Base-by-base conservation (phyloP, 2,888 invertebrate genomes). In the Euproctis similis region DNA sequence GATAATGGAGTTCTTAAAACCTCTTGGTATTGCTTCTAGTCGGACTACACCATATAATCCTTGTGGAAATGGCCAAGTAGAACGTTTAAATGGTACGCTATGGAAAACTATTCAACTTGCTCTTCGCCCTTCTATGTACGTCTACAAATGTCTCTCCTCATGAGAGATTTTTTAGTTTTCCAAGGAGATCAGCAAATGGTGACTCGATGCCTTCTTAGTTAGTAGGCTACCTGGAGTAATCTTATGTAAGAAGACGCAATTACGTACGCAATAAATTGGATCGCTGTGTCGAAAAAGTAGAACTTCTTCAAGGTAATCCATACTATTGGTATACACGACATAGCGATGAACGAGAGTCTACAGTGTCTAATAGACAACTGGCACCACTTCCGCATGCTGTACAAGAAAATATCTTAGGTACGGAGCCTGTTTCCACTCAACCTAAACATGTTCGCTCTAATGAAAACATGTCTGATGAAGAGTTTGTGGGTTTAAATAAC, bases 11-110 rank as follows among this genome's bases (percentile, higher is more conserved):
- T 23, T 11, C n/a, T 12, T 23, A 6, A 12, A 3, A 2, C 2
- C 6, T 3, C 4, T 2, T 5, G 12, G 23, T 2, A 8, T 12
- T 3, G 12, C 23, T 12, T n/a, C 23, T 2, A 23, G 23, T 8
- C 2, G 12, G 4, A 23, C 23, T 4, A 18, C 12, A 2, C 12
- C 26, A 7, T 26, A 17, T 12, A 18, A 26, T 12, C 12, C 26
- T 11, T 6, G 18, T 11, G 26, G 26, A 11, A 18, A 10, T 12
- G 23, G 12, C 5, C 23, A 24, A 17, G 13, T 8, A 12, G 8
- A 31, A 25, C 20, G 8, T 28, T 11, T 20, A 4, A 19, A 30
- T 23, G 14, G 21, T 24, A 8, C 14, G 8, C 6, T 36, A 12
- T 23, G 23, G 23, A 23, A 12, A 8, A 7, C 23, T 8, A 23